These are phyloP conservation scores for Propithecus perrieri DNA, from an alignment of 2,797 vertebrate species.

Conservation along the genomic window DNA sequence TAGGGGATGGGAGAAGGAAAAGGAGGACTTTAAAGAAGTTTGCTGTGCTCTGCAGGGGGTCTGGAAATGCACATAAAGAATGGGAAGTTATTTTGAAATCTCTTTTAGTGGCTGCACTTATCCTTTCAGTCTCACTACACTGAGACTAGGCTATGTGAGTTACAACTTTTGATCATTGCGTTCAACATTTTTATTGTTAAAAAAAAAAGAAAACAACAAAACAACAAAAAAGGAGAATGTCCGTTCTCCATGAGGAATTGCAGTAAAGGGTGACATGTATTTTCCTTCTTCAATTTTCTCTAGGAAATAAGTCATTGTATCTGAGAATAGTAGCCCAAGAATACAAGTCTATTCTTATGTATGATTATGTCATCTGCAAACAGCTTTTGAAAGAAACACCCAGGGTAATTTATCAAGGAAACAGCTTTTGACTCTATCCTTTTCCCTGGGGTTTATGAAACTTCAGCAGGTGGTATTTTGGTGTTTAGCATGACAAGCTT, in stretches of 20 bases:
- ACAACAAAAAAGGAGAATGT: background rate
- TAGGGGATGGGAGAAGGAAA: background rate
- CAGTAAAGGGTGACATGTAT: background rate
- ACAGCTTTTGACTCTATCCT: constrained; percentile 64
- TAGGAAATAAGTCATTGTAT: constrained; percentile 39
- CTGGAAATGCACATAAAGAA: background rate
- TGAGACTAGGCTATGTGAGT: background rate
- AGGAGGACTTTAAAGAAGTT: background rate
- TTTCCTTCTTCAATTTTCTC: constrained; percentile 58
- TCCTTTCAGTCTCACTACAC: background rate
- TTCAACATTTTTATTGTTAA: constrained; percentile 38
- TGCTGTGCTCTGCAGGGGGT: background rate
- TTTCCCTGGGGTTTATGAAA: constrained; percentile 59
- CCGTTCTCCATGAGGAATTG: background rate
- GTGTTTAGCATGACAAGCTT: constrained; percentile 58
- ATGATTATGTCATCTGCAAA: constrained; percentile 56
- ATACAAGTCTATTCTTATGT: background rate
- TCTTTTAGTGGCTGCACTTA: background rate
- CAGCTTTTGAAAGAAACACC: constrained; percentile 67
- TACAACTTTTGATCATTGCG: background rate
- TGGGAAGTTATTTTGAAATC: background rate
- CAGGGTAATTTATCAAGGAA: constrained; percentile 74
- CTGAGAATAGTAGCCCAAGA: background rate
- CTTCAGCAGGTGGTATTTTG: constrained; percentile 61
- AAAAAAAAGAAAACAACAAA: background rate